A percentile compares a stretch with the other conserved stretches of the same genome.
phyloP scores from a whole-genome alignment of 2,113 vertebrate species.

The Pimephales promelas region DNA sequence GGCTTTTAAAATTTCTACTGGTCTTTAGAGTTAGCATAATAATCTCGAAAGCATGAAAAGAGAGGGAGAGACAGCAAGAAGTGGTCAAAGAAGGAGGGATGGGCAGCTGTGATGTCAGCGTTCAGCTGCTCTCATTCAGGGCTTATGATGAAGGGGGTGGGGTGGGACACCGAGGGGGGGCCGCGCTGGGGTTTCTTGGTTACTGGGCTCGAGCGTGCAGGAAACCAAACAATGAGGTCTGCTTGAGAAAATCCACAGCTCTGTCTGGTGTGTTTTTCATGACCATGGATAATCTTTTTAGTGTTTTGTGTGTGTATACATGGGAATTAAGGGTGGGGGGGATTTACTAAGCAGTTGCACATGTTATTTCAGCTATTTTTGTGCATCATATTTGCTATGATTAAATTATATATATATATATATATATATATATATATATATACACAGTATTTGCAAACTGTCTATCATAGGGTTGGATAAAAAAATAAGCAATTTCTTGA shows the following conservation, averaged over 20 bases:
- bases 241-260: conserved; percentile 27
- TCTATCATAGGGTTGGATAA: too few species aligned
- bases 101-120: conserved; percentile 64
- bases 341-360: neutral
- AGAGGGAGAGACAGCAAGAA: conserved; percentile 8
- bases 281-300: neutral
- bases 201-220: conserved; percentile 5
- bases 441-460: neutral
- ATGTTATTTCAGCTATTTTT: too few species aligned
- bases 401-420: too few species aligned
- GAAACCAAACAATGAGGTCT: conserved; percentile 38
- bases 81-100: conserved; percentile 41
- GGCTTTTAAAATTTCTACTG: neutral
- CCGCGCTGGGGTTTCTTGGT: conserved; percentile 25
- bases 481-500: too few species aligned
- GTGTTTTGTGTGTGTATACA: conserved; percentile 22
- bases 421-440: neutral
- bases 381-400: too few species aligned
- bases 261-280: neutral
- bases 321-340: neutral
- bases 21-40: neutral
- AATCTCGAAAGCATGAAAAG: neutral
- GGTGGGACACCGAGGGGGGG: conserved; percentile 31
- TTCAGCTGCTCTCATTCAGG: conserved; percentile 71
- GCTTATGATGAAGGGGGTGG: conserved; percentile 38